These are phyloP conservation scores for Acleris literana DNA, from an alignment of 2,888 invertebrate species.

Conservation along the genomic window DNA sequence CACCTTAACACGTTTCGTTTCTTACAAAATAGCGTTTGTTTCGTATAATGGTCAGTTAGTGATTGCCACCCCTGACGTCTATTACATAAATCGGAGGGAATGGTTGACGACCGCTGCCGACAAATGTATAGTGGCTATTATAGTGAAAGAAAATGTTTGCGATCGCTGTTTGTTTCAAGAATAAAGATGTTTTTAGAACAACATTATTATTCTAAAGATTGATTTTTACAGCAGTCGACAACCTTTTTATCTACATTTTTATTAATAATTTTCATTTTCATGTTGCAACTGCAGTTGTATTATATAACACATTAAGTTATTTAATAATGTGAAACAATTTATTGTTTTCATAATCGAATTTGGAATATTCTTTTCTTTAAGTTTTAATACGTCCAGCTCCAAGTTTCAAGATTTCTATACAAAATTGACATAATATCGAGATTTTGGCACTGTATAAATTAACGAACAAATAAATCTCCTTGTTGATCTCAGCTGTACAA, in stretches of 20 bases:
- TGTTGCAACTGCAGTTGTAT: too few relatives aligned
- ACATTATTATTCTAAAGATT: conserved; percentile 15
- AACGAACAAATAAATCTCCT: conserved; percentile 40
- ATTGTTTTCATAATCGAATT: too few relatives aligned
- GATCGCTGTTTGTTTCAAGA: conserved; percentile 25
- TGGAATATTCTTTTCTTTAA: too few relatives aligned
- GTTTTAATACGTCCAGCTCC: too few relatives aligned
- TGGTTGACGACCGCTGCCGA: conserved; percentile 56
- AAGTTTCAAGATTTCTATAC: too few relatives aligned
- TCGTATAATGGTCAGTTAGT: conserved; percentile 52
- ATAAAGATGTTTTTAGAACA: conserved; percentile 24
- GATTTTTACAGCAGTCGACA: too few relatives aligned
- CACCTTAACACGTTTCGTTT: conserved; percentile 22
- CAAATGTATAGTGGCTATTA: conserved; percentile 54
- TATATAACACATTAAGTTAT: too few relatives aligned
- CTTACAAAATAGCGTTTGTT: conserved; percentile 47
- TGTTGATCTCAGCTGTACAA: conserved; percentile 45
- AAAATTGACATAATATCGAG: background rate
- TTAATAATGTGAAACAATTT: too few relatives aligned
- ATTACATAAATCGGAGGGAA: conserved; percentile 63
- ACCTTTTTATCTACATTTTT: too few relatives aligned
- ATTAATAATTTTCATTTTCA: too few relatives aligned
- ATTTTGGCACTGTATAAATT: conserved; percentile 33
- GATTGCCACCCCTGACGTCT: conserved; percentile 59
- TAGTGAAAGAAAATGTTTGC: conserved; percentile 38